These are phyloP conservation scores for Apis cerana DNA, from an alignment of 1,140 invertebrate genomes.

Conservation along the genomic window DNA sequence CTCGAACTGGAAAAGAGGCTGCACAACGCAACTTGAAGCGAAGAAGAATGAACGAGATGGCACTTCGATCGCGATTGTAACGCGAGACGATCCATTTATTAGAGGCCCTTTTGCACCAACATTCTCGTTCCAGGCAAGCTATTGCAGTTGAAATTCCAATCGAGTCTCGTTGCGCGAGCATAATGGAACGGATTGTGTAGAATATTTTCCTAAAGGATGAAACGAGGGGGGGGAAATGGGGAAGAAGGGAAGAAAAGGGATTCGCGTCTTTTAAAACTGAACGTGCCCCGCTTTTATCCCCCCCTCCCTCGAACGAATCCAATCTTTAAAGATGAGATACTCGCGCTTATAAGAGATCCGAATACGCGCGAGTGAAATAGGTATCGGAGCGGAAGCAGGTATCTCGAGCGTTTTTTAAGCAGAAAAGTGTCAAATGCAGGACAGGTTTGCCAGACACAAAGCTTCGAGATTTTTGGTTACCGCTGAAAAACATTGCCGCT, in stretches of 20 bases:
- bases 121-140: too few relatives aligned
- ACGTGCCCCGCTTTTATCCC: neutral
- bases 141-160: neutral
- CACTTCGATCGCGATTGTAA: slow-evolving; percentile 26
- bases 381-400: too few relatives aligned
- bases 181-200: neutral
- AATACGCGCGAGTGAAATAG: neutral
- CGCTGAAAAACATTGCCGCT: slow-evolving; percentile 13
- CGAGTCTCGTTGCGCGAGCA: neutral
- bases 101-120: neutral
- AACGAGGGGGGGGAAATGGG: neutral
- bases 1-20: slow-evolving; percentile 21
- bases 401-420: slow-evolving; percentile 22
- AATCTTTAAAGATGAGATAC: neutral
- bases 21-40: slow-evolving; percentile 1
- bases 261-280: neutral
- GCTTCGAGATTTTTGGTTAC: slow-evolving; percentile 19
- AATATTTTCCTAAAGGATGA: neutral
- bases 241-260: neutral
- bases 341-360: neutral
- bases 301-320: neutral
- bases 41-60: slow-evolving; percentile 41
- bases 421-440: slow-evolving; percentile 43
- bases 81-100: slow-evolving; percentile 17
- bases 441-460: neutral